These are phyloP conservation scores for Magallana nippona DNA, from an alignment of 2,888 invertebrate species.

Conservation along the genomic window DNA sequence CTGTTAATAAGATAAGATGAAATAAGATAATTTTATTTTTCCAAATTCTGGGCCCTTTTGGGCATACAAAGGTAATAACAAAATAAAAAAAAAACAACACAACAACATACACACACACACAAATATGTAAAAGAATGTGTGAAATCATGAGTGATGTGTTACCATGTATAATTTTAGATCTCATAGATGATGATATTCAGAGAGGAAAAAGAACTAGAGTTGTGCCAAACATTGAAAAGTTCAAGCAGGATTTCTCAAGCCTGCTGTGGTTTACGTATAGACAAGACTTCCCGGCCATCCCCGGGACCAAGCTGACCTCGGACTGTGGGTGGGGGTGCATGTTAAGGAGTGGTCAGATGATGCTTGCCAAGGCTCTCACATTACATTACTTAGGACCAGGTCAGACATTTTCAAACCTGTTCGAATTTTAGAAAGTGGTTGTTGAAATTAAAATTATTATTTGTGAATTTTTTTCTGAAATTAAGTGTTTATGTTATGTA, in stretches of 20 bases:
- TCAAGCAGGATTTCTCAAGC: slow-evolving; percentile 90
- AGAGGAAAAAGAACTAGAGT: slow-evolving; percentile 55
- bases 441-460: no score
- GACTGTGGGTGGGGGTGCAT: slow-evolving; percentile 98
- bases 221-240: slow-evolving; percentile 83
- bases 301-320: slow-evolving; percentile 90
- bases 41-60: no score
- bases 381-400: slow-evolving; percentile 90
- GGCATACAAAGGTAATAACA: no score
- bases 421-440: no score
- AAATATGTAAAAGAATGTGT: background rate
- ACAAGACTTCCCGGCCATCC: slow-evolving; percentile 89
- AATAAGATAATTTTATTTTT: no score
- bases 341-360: slow-evolving; percentile 94
- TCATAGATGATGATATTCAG: slow-evolving; percentile 59
- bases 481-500: no score
- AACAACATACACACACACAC: no score
- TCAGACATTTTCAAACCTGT: slow-evolving; percentile 43
- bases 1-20: background rate
- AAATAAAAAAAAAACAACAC: no score
- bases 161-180: background rate
- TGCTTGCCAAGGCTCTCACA: slow-evolving; percentile 92
- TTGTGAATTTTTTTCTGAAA: no score
- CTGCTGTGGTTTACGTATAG: slow-evolving; percentile 86
- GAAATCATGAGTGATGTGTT: background rate